Conservation (phyloP, 2,797 vertebrate species). For the Sebastes matsubarae region DNA sequence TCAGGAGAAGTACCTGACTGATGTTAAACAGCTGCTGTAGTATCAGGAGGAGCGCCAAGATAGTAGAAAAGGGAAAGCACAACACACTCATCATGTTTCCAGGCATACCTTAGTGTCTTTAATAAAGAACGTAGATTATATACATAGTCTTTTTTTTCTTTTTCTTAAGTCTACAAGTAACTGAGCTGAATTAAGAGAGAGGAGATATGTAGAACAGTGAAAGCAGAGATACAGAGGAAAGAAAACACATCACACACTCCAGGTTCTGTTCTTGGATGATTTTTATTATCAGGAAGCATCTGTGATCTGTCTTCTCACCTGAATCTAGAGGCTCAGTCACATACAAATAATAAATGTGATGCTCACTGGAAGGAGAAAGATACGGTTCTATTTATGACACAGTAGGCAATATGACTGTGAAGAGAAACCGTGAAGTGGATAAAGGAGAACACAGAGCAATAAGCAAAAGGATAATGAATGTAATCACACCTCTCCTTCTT, state of each 20-base stretch:
- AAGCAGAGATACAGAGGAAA: background rate
- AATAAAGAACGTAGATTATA: background rate
- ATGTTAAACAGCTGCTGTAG: background rate
- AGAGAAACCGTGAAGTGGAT: no score
- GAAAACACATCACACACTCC: background rate
- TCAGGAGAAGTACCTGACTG: background rate
- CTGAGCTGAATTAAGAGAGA: background rate
- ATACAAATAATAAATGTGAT: background rate
- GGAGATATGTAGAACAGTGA: background rate
- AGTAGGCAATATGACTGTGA: background rate
- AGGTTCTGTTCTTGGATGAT: background rate
- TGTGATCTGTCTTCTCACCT: background rate
- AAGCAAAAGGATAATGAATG: background rate
- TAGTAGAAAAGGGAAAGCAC: background rate
- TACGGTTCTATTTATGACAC: background rate
- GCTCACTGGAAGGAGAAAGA: background rate
- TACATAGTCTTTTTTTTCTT: background rate
- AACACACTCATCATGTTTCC: background rate
- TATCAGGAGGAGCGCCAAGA: background rate
- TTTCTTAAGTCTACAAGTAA: no score
- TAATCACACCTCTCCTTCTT: background rate
- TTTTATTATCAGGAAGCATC: background rate
- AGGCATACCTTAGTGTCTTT: background rate
- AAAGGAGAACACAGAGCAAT: background rate
- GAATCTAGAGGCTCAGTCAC: background rate